These are phyloP conservation scores for Platichthys flesus DNA, from an alignment of 2,113 vertebrate genomes.

Conservation along the genomic window DNA sequence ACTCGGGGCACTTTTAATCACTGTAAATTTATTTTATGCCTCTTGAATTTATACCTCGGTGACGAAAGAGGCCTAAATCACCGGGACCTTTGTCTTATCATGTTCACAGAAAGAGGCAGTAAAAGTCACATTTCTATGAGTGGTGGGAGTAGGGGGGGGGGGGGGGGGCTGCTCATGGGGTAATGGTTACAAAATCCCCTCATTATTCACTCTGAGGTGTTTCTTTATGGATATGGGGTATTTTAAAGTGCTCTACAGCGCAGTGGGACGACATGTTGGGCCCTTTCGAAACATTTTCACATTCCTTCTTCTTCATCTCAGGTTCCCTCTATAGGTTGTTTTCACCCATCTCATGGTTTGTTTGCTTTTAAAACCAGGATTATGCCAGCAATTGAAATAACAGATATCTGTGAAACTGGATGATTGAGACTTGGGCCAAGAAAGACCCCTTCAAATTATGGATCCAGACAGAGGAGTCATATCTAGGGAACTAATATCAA, in stretches of 20 bases:
- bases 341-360: too few relatives aligned
- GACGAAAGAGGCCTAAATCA: constrained; percentile 32
- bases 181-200: constrained; percentile 25
- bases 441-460: too few relatives aligned
- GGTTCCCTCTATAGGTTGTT: too few relatives aligned
- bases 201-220: constrained; percentile 22
- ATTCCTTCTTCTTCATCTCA: too few relatives aligned
- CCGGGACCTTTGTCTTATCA: constrained; percentile 6
- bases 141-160: neutral
- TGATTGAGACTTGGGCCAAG: too few relatives aligned
- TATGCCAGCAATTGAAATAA: too few relatives aligned
- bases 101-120: constrained; percentile 25
- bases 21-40: neutral
- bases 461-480: too few relatives aligned
- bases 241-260: constrained; percentile 25
- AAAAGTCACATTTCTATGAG: constrained; percentile 33
- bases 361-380: too few relatives aligned
- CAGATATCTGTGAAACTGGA: too few relatives aligned
- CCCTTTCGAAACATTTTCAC: neutral
- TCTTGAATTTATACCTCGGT: constrained; percentile 8
- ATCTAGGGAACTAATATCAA: too few relatives aligned
- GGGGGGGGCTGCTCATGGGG: constrained; percentile 27
- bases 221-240: constrained; percentile 38
- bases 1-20: neutral
- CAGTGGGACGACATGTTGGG: constrained; percentile 1